phyloP scores from a whole-genome alignment of 2,888 invertebrate species.

The Rhingia rostrata region DNA sequence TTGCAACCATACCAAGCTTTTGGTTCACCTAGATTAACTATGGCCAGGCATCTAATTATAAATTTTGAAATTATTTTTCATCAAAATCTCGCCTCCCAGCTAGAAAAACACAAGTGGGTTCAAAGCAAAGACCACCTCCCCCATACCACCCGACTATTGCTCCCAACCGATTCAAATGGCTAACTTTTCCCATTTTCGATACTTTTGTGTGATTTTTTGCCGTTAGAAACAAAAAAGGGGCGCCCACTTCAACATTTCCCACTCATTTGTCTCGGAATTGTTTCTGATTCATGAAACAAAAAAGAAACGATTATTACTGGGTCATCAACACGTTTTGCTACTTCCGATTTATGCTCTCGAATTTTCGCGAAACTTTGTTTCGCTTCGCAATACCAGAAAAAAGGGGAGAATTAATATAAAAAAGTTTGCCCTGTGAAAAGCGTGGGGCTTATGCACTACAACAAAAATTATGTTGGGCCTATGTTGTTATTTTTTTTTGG shows the following conservation, averaged over 20 bases:
- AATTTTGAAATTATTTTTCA: not conserved
- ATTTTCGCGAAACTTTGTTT: conserved; percentile 38
- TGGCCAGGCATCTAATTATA: not conserved
- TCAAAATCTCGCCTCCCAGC: not conserved
- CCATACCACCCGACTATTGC: not conserved
- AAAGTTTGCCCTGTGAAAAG: conserved; percentile 3
- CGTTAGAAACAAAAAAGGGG: not conserved
- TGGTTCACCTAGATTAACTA: too few relatives aligned
- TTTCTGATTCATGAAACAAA: conserved; percentile 41
- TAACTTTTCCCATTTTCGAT: conserved; percentile 16
- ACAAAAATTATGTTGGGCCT: not conserved
- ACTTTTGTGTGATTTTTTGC: not conserved
- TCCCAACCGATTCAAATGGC: not conserved
- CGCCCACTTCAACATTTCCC: conserved; percentile 42
- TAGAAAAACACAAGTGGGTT: not conserved
- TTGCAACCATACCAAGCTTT: too few relatives aligned
- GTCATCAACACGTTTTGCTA: conserved; percentile 68
- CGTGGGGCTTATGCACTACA: conserved; percentile 15
- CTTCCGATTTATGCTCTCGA: conserved; percentile 55
- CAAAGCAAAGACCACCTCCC: not conserved
- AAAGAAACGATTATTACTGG: conserved; percentile 54
- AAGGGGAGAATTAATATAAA: conserved; percentile 13
- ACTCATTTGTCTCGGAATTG: conserved; percentile 44
- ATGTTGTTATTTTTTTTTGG: not conserved
- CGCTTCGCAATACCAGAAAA: not conserved